phyloP scores from a whole-genome alignment of 2,888 invertebrate genomes.

The Nomada lathburiana region DNA sequence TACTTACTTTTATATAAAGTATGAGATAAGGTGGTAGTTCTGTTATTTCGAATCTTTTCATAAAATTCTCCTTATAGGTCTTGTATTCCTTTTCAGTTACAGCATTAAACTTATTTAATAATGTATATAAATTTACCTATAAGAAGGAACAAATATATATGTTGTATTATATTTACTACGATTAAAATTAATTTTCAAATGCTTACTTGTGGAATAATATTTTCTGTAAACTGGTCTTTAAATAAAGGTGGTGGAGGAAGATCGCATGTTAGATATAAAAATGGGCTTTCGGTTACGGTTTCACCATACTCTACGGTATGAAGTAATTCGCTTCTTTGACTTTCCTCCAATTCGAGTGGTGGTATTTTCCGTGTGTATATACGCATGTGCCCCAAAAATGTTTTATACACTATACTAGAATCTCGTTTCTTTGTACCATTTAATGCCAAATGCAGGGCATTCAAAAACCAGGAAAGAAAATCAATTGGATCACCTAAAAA shows the following conservation, averaged over 20 bases:
- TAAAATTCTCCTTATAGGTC: slow-evolving; percentile 99
- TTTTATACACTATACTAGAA: slow-evolving; percentile 97
- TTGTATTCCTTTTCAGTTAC: slow-evolving; percentile 98
- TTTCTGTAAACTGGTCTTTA: slow-evolving; percentile 98
- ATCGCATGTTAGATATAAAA: slow-evolving; percentile 98
- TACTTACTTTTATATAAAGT: slow-evolving; percentile 93
- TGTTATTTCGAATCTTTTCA: slow-evolving; percentile 98
- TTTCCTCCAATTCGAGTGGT: slow-evolving; percentile 95
- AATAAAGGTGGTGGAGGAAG: slow-evolving; percentile 98
- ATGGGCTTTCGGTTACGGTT: slow-evolving; percentile 95
- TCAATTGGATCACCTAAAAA: slow-evolving; percentile 96
- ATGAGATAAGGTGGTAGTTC: slow-evolving; percentile 97
- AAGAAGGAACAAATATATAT: slow-evolving; percentile 71
- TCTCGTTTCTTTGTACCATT: slow-evolving; percentile 95
- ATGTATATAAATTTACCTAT: slow-evolving; percentile 95
- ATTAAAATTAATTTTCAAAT: not conserved
- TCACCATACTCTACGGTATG: slow-evolving; percentile 95
- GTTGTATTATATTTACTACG: slow-evolving; percentile 9
- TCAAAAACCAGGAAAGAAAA: slow-evolving; percentile 99
- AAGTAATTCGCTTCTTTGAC: slow-evolving; percentile 91
- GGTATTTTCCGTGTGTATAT: slow-evolving; percentile 97
- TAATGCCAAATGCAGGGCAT: slow-evolving; percentile 96
- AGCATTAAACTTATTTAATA: slow-evolving; percentile 98
- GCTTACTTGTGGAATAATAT: slow-evolving; percentile 98
- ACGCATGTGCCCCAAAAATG: slow-evolving; percentile 96